Percentiles rank a stretch among this genome's conserved stretches.
These are phyloP conservation scores for Blastomussa wellsi DNA, from an alignment of 92 coral and sea anemone species.

Conservation along the genomic window DNA sequence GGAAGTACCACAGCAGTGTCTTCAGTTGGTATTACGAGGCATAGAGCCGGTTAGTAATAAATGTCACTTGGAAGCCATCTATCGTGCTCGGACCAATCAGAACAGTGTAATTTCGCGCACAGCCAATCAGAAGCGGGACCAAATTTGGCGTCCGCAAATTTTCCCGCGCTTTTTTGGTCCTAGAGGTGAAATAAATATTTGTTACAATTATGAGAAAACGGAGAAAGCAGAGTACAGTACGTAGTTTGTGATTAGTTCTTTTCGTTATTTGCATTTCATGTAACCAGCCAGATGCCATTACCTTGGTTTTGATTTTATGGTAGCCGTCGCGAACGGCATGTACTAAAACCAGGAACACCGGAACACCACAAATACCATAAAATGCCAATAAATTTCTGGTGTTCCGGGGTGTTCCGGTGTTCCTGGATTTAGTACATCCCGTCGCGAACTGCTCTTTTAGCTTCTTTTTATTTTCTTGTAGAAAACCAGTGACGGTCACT, in stretches of 20 bases:
- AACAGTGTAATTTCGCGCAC: not conserved
- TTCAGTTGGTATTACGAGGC: slow-evolving; percentile 77
- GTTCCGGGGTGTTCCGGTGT: too few relatives aligned
- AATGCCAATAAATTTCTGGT: too few relatives aligned
- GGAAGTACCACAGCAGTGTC: slow-evolving; percentile 84
- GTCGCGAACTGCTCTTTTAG: not conserved
- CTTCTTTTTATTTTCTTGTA: slow-evolving; percentile 6
- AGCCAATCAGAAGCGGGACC: not conserved
- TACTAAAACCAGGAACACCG: too few relatives aligned
- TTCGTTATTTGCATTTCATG: not conserved
- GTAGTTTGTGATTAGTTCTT: too few relatives aligned
- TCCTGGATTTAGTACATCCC: too few relatives aligned
- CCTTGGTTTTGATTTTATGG: not conserved
- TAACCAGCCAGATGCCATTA: not conserved
- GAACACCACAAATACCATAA: too few relatives aligned
- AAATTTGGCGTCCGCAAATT: not conserved
- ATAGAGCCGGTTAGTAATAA: slow-evolving; percentile 67
- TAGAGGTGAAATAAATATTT: too few relatives aligned
- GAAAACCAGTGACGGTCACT: slow-evolving; percentile 69
- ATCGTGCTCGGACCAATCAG: not conserved
- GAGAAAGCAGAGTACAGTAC: too few relatives aligned
- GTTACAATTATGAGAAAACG: not conserved
- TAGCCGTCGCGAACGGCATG: not conserved
- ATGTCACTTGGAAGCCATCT: not conserved
- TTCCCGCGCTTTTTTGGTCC: not conserved